Evolutionary conservation across 1,140 invertebrate genomes (phyloP).

Genomic region (Diprion similis): DNA sequence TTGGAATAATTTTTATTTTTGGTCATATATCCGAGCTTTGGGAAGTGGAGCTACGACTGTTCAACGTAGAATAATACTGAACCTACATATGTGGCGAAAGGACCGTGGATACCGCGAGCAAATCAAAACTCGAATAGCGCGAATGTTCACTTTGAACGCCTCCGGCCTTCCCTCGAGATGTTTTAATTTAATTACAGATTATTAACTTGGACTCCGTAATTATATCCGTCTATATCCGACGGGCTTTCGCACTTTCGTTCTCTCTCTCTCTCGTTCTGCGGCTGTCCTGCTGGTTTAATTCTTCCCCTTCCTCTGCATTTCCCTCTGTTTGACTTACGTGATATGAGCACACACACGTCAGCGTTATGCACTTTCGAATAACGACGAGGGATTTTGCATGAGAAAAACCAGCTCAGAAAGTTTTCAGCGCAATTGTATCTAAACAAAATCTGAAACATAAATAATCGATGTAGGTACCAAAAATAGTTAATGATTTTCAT

Average conservation of each 20-base stretch:
- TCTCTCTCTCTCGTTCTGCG: too few relatives aligned
- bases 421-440: too few relatives aligned
- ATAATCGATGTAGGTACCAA: too few relatives aligned
- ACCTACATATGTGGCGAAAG: too few relatives aligned
- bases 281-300: background rate
- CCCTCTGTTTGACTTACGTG: constrained; percentile 38
- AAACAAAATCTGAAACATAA: too few relatives aligned
- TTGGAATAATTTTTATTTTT: too few relatives aligned
- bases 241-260: background rate
- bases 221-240: constrained; percentile 38
- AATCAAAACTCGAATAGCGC: background rate
- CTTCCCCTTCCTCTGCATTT: background rate
- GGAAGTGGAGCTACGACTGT: too few relatives aligned
- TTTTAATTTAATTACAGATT: constrained; percentile 47
- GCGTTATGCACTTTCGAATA: constrained; percentile 9
- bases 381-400: too few relatives aligned
- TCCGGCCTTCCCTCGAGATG: constrained; percentile 32
- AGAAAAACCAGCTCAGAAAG: too few relatives aligned
- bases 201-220: constrained; percentile 41
- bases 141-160: constrained; percentile 12
- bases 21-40: too few relatives aligned
- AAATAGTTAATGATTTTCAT: too few relatives aligned
- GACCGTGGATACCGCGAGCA: background rate
- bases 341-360: constrained; percentile 31
- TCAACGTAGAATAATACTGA: too few relatives aligned